phyloP scores from a whole-genome alignment of 92 coral and sea anemone genomes.

The Desmophyllum pertusum region DNA sequence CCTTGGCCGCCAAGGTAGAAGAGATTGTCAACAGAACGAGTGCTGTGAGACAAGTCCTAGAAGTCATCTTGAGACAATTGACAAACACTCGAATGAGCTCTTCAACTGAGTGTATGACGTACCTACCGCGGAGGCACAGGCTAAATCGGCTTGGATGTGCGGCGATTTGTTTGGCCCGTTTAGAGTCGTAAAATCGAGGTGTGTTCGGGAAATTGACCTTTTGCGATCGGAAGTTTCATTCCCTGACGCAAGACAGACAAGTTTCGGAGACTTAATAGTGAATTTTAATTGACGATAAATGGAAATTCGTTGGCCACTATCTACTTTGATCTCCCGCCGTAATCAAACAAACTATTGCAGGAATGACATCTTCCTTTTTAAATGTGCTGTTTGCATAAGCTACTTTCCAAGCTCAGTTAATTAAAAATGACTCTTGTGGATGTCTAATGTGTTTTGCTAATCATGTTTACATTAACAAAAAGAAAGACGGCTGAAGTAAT shows the following conservation, averaged over 20 bases:
- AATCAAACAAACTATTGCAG: constrained; percentile 49
- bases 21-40: constrained; percentile 34
- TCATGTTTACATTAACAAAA: constrained; percentile 7
- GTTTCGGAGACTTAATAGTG: constrained; percentile 8
- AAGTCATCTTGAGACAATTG: constrained; percentile 47
- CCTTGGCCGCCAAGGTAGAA: constrained; percentile 17
- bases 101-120: constrained; percentile 13
- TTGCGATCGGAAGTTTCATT: constrained; percentile 22
- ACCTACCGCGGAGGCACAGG: not conserved
- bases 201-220: constrained; percentile 34
- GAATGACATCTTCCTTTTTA: constrained; percentile 31
- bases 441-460: not conserved
- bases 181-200: constrained; percentile 8
- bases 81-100: constrained; percentile 35
- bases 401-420: constrained; percentile 18
- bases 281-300: constrained; percentile 48
- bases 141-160: not conserved
- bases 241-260: constrained; percentile 22
- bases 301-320: constrained; percentile 19
- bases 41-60: constrained; percentile 32
- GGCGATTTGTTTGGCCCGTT: not conserved
- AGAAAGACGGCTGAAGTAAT: not conserved
- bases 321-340: constrained; percentile 59
- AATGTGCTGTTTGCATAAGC: constrained; percentile 25
- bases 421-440: constrained; percentile 12